Evolutionary conservation across 2,113 vertebrate species (phyloP).

Genomic region (Spheniscus mendiculus): DNA sequence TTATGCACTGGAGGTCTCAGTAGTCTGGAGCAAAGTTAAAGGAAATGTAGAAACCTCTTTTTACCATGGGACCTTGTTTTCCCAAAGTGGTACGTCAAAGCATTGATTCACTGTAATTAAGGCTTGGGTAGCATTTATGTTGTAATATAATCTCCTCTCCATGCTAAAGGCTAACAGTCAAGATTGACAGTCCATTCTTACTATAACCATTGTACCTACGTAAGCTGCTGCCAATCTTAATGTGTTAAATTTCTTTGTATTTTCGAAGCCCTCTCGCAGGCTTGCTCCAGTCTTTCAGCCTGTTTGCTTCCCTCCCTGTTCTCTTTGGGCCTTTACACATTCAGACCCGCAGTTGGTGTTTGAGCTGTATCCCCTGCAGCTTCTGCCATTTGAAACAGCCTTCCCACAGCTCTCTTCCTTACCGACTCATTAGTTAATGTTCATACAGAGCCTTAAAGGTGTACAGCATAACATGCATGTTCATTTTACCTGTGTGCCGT

Average conservation of each 20-base stretch:
- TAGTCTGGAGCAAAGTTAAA: neutral
- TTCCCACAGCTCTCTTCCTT: neutral
- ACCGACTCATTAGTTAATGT: neutral
- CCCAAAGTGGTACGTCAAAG: neutral
- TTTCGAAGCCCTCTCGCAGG: neutral
- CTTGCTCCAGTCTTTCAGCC: neutral
- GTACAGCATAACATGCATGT: neutral
- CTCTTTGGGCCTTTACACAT: neutral
- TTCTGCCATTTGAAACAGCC: neutral
- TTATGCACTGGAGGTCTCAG: neutral
- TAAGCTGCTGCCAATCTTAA: neutral
- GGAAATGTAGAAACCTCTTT: neutral
- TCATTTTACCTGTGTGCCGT: accelerated
- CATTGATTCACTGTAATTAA: neutral
- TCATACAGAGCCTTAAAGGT: neutral
- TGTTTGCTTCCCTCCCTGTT: neutral
- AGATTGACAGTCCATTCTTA: neutral
- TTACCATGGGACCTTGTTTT: neutral
- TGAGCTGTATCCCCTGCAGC: neutral
- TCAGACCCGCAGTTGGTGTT: neutral
- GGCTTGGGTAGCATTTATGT: neutral
- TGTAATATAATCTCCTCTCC: neutral
- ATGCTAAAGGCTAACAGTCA: neutral
- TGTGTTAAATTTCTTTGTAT: neutral
- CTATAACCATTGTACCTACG: neutral